Evolutionary conservation across 2,797 vertebrate species (phyloP).

Genomic region (Coluber constrictor): DNA sequence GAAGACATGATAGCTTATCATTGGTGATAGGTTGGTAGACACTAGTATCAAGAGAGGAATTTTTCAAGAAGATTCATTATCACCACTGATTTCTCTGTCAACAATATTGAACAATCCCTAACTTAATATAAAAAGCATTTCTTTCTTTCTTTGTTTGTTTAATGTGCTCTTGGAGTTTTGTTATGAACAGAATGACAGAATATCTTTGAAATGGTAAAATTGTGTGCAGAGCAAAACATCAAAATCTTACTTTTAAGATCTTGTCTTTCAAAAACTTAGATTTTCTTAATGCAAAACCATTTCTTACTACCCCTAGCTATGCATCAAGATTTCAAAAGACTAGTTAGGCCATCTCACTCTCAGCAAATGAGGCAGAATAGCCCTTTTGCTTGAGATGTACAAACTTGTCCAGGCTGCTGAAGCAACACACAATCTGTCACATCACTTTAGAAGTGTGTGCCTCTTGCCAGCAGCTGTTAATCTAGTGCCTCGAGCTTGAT

Average conservation of each 20-base stretch:
- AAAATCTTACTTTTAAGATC: neutral
- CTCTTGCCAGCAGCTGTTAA: constrained; percentile 12
- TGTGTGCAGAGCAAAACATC: neutral
- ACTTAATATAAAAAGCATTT: no score
- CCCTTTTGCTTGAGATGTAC: neutral
- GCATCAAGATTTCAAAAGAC: neutral
- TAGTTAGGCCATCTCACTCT: neutral
- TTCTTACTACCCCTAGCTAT: neutral
- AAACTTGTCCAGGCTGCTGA: neutral
- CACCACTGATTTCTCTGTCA: neutral
- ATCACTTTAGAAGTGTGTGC: neutral
- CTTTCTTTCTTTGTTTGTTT: neutral
- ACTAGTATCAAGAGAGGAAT: neutral
- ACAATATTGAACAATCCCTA: neutral
- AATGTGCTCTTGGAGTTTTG: neutral
- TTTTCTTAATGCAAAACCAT: neutral
- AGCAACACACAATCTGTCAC: constrained; percentile 18
- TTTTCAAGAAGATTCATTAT: neutral
- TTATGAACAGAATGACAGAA: neutral
- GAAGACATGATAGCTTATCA: neutral
- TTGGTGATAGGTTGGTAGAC: neutral
- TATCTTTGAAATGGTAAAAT: neutral
- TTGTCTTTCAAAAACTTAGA: neutral
- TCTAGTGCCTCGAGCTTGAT: neutral
- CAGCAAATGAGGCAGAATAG: constrained; percentile 10